Conservation (phyloP, 2,888 invertebrate genomes). For the Pheosia tremula region DNA sequence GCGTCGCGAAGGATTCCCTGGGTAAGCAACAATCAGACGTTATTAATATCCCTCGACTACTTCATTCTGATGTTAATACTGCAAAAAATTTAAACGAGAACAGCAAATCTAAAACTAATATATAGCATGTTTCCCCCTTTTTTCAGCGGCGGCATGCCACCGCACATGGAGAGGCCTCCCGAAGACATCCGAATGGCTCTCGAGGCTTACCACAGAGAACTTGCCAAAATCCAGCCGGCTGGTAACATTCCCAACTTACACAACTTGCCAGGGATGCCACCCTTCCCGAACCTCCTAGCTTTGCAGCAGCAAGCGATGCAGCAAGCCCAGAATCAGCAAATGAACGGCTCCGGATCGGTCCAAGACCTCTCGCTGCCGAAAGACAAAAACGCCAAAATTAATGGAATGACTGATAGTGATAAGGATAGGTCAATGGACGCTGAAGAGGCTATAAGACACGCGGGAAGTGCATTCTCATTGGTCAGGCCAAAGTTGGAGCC, state of each 20-base stretch:
- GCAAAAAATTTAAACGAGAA: constrained; percentile 59
- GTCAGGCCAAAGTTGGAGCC: constrained; percentile 94
- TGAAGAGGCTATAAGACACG: constrained; percentile 90
- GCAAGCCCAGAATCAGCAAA: constrained; percentile 77
- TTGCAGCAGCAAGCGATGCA: constrained; percentile 88
- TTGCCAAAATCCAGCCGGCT: constrained; percentile 93
- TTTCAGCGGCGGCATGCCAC: constrained; percentile 89
- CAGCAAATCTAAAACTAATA: constrained; percentile 85
- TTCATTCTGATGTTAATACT: too few relatives aligned
- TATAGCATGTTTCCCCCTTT: constrained; percentile 93
- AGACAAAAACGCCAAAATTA: constrained; percentile 87
- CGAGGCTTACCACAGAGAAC: constrained; percentile 96
- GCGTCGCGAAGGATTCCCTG: constrained; percentile 91
- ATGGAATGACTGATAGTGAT: constrained; percentile 87
- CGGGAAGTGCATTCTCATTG: constrained; percentile 93
- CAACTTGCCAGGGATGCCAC: constrained; percentile 81
- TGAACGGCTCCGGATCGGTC: constrained; percentile 87
- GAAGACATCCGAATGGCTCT: constrained; percentile 96
- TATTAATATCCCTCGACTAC: neutral
- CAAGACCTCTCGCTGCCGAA: constrained; percentile 95
- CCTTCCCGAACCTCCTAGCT: constrained; percentile 88
- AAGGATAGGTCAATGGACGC: constrained; percentile 86
- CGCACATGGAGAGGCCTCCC: constrained; percentile 85
- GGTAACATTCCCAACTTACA: constrained; percentile 85
- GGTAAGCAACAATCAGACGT: constrained; percentile 82